phyloP scores from a whole-genome alignment of 2,113 vertebrate species.

The Vimba vimba region DNA sequence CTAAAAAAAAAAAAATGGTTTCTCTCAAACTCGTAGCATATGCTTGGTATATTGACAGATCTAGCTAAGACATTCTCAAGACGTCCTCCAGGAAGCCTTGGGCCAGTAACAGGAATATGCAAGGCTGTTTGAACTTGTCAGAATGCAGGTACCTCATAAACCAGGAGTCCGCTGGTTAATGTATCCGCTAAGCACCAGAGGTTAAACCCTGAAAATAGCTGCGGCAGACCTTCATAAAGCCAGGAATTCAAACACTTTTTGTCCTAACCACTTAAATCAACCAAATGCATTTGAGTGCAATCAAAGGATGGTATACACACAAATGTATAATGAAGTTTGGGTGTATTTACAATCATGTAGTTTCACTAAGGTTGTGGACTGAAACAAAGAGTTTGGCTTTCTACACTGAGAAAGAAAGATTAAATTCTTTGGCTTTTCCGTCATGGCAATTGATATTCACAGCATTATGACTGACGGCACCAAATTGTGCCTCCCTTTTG shows the following conservation, averaged over 20 bases:
- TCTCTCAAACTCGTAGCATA: conserved; percentile 8
- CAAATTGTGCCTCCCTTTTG: conserved; percentile 15
- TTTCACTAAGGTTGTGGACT: neutral
- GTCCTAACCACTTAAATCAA: neutral
- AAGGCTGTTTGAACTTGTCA: conserved; percentile 50
- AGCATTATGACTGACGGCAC: conserved; percentile 20
- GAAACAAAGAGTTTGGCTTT: neutral
- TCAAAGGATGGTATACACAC: neutral
- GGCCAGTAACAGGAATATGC: conserved; percentile 26
- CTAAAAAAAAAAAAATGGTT: too few species aligned
- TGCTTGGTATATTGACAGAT: conserved; percentile 6
- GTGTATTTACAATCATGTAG: too few species aligned
- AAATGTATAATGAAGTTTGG: neutral
- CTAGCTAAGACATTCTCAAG: conserved; percentile 26
- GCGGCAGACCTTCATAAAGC: neutral
- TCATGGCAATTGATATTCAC: neutral
- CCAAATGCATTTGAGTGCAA: neutral
- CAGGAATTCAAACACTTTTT: neutral
- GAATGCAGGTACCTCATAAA: conserved; percentile 12
- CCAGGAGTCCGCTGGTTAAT: neutral
- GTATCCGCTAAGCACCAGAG: neutral
- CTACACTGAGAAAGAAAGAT: neutral
- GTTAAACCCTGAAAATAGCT: neutral
- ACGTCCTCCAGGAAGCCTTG: neutral
- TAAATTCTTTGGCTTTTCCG: neutral